Evolutionary conservation across 2,797 vertebrate genomes (phyloP), one percentile per base, ranked within the genome.

Genomic region (Anabas testudineus): DNA sequence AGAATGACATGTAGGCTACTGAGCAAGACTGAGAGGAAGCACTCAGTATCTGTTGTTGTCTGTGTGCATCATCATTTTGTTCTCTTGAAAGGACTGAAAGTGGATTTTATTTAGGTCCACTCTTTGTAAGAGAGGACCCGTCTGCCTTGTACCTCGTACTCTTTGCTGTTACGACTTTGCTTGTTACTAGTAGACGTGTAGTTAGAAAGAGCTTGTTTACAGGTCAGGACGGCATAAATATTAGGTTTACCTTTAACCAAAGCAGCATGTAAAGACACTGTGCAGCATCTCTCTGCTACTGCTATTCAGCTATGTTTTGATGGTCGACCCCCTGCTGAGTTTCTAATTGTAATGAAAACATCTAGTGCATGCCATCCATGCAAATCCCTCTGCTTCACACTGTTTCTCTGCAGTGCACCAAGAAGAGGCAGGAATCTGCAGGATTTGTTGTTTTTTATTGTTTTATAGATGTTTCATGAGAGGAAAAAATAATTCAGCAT

Each of bases 41-140:
- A n/a, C 26, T 39, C 19, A 22, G 32, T 26, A 19, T 34, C 24
- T 63, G 62, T 64, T 70, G 67, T 62, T 15, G 54, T 53, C 18
- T 21, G 10, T 21, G 24, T 36, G 77, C 41, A 57, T 51, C 56
- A 36, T 73, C 45, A 1, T 57, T 62, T 61, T 24, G 10, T 46
- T 46, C 22, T 59, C 26, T 59, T 42, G 21, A 61, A 19, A 49
- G 14, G 47, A 13, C 10, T 13, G 28, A 39, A 58, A 48, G 26
- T n/a, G 22, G 43, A 28, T 30, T 57, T 32, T 30, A 57, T 63
- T 18, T 41, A 37, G 42, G 41, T 59, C 52, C 37, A 22, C 34
- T 7, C 74, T 52, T 42, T 42, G 18, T 19, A 36, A 43, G 46
- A 52, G 47, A 41, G 10, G 55, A 55, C 10, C n/a, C 62, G 42